Evolutionary conservation across 2,797 vertebrate species (phyloP).

Genomic region (Rhynchotus rufescens): DNA sequence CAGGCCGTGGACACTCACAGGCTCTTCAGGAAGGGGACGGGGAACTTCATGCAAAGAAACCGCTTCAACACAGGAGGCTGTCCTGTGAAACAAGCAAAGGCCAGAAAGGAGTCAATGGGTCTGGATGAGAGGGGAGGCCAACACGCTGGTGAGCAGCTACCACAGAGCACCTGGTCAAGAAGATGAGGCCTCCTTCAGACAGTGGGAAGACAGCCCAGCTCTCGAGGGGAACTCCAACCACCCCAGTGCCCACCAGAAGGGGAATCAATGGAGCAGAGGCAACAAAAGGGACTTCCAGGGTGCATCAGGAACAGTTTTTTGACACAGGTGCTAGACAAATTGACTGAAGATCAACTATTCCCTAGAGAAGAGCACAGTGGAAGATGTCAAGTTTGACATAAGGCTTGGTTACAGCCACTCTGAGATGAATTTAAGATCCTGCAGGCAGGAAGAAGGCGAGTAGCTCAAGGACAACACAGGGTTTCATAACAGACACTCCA

Average conservation of each 20-base stretch:
- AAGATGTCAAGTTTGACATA: neutral
- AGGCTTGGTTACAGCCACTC: neutral
- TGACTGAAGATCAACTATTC: neutral
- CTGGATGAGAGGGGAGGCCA: neutral
- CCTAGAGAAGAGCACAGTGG: neutral
- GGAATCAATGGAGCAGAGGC: fast-evolving
- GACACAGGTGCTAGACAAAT: neutral
- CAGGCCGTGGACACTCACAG: neutral
- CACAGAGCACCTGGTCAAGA: neutral
- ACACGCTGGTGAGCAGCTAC: neutral
- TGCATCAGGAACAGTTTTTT: neutral
- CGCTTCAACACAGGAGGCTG: neutral
- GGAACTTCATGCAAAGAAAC: neutral
- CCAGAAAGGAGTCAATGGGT: neutral
- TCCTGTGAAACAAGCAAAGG: neutral
- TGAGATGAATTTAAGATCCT: neutral
- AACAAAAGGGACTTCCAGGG: neutral
- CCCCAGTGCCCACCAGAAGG: neutral
- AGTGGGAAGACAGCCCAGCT: neutral
- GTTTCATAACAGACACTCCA: neutral
- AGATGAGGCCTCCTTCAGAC: neutral
- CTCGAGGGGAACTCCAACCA: neutral
- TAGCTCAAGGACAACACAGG: neutral
- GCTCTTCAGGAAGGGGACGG: neutral
- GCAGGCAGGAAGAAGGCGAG: neutral